Percentiles rank a stretch among this genome's conserved stretches.
These are phyloP conservation scores for Hydrocynus forskahlii DNA, from an alignment of 2,797 vertebrate species.

Conservation along the genomic window DNA sequence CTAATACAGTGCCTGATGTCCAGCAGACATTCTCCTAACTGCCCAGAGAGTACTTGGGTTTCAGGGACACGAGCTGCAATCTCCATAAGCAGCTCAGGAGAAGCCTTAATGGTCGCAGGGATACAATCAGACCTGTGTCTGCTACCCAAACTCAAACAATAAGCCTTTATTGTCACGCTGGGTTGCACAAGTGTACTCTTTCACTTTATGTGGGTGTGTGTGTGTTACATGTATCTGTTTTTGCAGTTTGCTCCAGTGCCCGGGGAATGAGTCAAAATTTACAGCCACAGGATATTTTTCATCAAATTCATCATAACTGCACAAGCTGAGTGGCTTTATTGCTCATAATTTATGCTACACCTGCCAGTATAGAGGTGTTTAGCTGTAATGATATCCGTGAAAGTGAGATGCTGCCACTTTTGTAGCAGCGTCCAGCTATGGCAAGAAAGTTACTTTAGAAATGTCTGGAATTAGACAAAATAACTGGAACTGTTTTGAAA, in stretches of 20 bases:
- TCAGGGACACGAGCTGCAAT: slow-evolving; percentile 53
- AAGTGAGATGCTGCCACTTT: not conserved
- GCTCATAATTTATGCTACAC: slow-evolving; percentile 37
- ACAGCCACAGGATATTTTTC: slow-evolving; percentile 57
- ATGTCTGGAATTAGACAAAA: not conserved
- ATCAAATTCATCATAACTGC: slow-evolving; percentile 53
- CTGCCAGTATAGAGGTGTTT: slow-evolving; percentile 32
- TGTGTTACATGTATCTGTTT: slow-evolving; percentile 61
- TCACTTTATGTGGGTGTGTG: slow-evolving; percentile 59
- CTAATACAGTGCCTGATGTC: slow-evolving; percentile 42
- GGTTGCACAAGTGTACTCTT: slow-evolving; percentile 60
- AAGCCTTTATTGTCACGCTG: slow-evolving; percentile 62
- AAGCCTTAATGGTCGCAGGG: slow-evolving; percentile 57
- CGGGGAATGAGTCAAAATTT: slow-evolving; percentile 54
- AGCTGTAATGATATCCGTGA: slow-evolving; percentile 25
- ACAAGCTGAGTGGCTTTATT: slow-evolving; percentile 38
- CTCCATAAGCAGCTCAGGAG: slow-evolving; percentile 56
- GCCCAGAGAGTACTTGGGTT: slow-evolving; percentile 48
- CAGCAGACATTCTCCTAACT: slow-evolving; percentile 58
- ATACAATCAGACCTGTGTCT: slow-evolving; percentile 62
- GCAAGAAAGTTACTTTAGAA: not conserved
- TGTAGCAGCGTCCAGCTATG: not conserved
- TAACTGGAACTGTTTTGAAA: not conserved
- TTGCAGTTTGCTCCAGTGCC: slow-evolving; percentile 61
- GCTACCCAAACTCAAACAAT: slow-evolving; percentile 64